Percentiles rank a stretch among this genome's conserved stretches.
Conservation (phyloP, 2,797 vertebrate species). For the Sebastes nivosus region DNA sequence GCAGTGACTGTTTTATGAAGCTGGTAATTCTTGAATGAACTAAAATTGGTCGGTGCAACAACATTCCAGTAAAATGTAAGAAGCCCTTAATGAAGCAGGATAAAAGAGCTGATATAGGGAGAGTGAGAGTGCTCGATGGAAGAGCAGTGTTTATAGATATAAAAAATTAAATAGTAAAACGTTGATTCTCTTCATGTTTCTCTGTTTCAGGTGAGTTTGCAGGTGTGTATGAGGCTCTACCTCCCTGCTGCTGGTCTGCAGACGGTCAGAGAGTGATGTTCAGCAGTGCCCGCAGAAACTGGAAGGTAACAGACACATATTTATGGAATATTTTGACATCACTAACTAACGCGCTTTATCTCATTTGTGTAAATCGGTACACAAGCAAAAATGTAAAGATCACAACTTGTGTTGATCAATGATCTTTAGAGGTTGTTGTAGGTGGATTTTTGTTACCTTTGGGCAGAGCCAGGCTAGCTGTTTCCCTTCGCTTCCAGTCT, state of each 20-base stretch:
- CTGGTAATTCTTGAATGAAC: neutral
- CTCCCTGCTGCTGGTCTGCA: constrained; percentile 82
- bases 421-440: neutral
- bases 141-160: no score
- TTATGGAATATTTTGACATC: neutral
- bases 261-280: constrained; percentile 83
- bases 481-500: neutral
- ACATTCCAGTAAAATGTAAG: neutral
- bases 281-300: constrained; percentile 84
- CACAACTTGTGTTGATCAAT: neutral
- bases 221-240: constrained; percentile 80
- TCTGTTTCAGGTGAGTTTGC: constrained; percentile 77
- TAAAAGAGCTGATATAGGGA: no score
- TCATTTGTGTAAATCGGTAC: neutral
- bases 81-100: neutral
- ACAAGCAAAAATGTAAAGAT: neutral
- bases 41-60: neutral
- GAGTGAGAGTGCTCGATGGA: neutral
- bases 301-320: constrained; percentile 70
- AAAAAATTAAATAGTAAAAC: neutral
- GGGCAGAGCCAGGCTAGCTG: neutral
- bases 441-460: neutral
- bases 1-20: neutral
- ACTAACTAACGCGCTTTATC: neutral
- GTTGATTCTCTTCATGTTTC: neutral